Conservation (phyloP, 2,888 invertebrate genomes). For the Ariolimax columbianus region DNA sequence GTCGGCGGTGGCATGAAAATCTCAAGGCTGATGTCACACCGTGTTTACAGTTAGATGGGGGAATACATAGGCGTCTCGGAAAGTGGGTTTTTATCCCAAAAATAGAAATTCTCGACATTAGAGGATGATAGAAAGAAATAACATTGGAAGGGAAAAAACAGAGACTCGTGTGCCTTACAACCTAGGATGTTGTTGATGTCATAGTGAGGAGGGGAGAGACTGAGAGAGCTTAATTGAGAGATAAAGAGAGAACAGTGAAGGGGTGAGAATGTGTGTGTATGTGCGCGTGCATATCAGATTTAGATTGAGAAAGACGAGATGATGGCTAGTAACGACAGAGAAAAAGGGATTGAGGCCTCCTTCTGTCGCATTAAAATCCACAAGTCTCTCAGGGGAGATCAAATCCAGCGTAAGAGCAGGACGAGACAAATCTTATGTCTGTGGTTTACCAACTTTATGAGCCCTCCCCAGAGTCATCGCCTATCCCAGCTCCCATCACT, state of each 20-base stretch:
- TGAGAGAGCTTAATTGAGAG: not conserved
- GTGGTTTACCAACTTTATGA: slow-evolving; percentile 29
- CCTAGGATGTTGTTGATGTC: not conserved
- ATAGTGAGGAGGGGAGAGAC: not conserved
- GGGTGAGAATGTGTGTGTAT: not conserved
- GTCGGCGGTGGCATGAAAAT: not conserved
- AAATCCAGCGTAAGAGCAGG: slow-evolving; percentile 19
- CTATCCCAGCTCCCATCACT: not conserved
- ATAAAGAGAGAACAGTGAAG: not conserved
- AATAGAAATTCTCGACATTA: not conserved
- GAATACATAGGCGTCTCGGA: not conserved
- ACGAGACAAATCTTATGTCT: slow-evolving; percentile 18
- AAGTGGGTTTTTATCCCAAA: not conserved
- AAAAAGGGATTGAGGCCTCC: slow-evolving; percentile 1
- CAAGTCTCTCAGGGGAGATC: not conserved
- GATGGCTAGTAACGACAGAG: not conserved
- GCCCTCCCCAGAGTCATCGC: slow-evolving; percentile 3
- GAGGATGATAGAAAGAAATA: not conserved
- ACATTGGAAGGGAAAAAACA: not conserved
- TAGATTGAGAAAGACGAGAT: not conserved
- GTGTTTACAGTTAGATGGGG: not conserved
- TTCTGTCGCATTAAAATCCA: slow-evolving; percentile 26
- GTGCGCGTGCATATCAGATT: not conserved
- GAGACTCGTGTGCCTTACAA: not conserved
- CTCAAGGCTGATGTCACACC: not conserved